Evolutionary conservation across 2,797 vertebrate genomes (phyloP).

Genomic region (Crenichthys baileyi): DNA sequence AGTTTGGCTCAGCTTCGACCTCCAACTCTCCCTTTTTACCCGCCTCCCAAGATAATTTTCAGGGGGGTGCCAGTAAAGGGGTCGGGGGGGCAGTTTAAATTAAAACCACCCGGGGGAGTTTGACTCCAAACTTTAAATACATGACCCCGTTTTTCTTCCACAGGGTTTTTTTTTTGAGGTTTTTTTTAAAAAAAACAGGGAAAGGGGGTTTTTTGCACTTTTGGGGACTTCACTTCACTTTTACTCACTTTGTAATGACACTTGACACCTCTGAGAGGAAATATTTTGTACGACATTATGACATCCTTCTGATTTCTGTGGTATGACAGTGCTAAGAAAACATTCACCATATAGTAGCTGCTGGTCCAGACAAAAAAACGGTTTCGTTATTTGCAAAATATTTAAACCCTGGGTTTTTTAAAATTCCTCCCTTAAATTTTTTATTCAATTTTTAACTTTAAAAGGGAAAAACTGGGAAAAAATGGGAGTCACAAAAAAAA

Average conservation of each 20-base stretch:
- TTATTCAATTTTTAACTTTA: too few species aligned
- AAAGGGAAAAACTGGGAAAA: too few species aligned
- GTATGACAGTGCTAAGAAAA: slow-evolving; percentile 60
- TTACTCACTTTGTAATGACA: slow-evolving; percentile 65
- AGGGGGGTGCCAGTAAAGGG: slow-evolving; percentile 55
- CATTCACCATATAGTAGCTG: slow-evolving; percentile 33
- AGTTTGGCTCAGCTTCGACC: slow-evolving; percentile 58
- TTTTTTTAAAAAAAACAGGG: slow-evolving; percentile 61
- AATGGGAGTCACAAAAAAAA: too few species aligned
- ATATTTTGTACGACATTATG: slow-evolving; percentile 33
- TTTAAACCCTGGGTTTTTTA: slow-evolving; percentile 55
- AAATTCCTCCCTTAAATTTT: slow-evolving; percentile 57
- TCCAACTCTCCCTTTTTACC: slow-evolving; percentile 52
- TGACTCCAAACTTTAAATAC: slow-evolving; percentile 65
- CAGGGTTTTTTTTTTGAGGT: slow-evolving; percentile 53
- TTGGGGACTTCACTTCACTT: slow-evolving; percentile 49
- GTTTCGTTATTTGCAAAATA: slow-evolving; percentile 40
- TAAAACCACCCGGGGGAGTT: too few species aligned
- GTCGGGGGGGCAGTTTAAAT: too few species aligned
- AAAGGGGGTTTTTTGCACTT: slow-evolving; percentile 57
- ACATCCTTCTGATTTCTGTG: slow-evolving; percentile 52
- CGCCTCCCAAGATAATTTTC: slow-evolving; percentile 68
- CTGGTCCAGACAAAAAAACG: slow-evolving; percentile 57
- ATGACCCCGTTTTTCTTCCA: slow-evolving; percentile 48
- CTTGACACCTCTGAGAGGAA: slow-evolving; percentile 57